Conservation (phyloP, 2,888 invertebrate genomes). For the Charanyca ferruginea region DNA sequence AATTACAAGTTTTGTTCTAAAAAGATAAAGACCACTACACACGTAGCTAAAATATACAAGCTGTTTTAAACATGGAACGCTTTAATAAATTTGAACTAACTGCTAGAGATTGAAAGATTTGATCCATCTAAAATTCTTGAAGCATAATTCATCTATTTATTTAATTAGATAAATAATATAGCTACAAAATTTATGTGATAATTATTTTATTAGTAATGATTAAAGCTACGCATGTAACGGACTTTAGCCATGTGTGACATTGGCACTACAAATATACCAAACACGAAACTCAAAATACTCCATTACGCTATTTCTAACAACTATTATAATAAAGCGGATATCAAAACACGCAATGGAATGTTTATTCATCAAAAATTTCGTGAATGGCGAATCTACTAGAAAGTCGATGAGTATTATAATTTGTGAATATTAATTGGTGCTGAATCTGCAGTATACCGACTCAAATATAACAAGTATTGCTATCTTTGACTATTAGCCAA, state of each 20-base stretch:
- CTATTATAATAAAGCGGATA: slow-evolving; percentile 48
- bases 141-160: neutral
- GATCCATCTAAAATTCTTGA: neutral
- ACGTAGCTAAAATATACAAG: slow-evolving; percentile 2
- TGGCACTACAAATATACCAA: slow-evolving; percentile 26
- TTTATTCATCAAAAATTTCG: slow-evolving; percentile 45
- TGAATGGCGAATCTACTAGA: slow-evolving; percentile 26
- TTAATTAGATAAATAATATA: neutral
- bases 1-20: slow-evolving; percentile 1
- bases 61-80: neutral
- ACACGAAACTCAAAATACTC: slow-evolving; percentile 53
- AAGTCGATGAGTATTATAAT: slow-evolving; percentile 56
- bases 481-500: neutral
- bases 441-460: slow-evolving; percentile 7
- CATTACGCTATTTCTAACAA: slow-evolving; percentile 52
- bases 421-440: slow-evolving; percentile 41
- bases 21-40: slow-evolving; percentile 27
- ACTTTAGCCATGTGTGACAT: slow-evolving; percentile 15
- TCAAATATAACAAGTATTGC: neutral
- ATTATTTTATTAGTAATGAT: neutral
- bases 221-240: slow-evolving; percentile 3
- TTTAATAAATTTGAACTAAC: neutral
- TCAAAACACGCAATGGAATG: slow-evolving; percentile 58
- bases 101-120: neutral
- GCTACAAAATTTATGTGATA: neutral